These are phyloP conservation scores for Oxygymnocypris stewartii DNA, from an alignment of 2,113 vertebrate species.

Conservation along the genomic window DNA sequence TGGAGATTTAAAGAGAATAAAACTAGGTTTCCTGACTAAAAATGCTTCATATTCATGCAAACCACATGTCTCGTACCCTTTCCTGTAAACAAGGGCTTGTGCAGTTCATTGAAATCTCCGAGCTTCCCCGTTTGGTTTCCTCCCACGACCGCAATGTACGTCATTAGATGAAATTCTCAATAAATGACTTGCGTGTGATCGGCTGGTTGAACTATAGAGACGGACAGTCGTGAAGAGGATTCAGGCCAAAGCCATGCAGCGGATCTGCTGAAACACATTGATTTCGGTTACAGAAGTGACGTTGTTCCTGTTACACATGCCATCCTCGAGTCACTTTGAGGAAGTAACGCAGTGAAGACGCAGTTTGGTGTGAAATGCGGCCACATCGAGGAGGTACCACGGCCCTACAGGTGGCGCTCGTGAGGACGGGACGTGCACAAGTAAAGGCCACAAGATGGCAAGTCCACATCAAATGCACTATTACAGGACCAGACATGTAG, in stretches of 20 bases:
- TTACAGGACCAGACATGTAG: too few species aligned
- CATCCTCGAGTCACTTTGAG: background rate
- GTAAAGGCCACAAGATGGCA: too few species aligned
- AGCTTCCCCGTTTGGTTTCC: conserved; percentile 75
- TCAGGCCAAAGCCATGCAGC: background rate
- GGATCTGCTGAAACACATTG: too few species aligned
- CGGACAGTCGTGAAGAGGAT: conserved; percentile 30
- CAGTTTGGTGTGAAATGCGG: background rate
- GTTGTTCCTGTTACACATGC: background rate
- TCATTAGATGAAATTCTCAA: conserved; percentile 68
- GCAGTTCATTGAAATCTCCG: conserved; percentile 78
- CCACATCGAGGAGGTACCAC: background rate
- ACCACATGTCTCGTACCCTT: conserved; percentile 71
- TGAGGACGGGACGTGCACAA: background rate
- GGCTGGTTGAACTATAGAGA: conserved; percentile 45
- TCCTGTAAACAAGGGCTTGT: conserved; percentile 71
- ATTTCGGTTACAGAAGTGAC: background rate
- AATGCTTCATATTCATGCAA: conserved; percentile 62
- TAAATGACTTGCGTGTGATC: conserved; percentile 39
- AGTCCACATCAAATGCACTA: too few species aligned
- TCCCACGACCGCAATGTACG: conserved; percentile 73
- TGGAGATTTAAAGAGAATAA: background rate
- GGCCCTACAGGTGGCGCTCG: background rate
- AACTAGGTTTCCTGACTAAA: conserved; percentile 55
- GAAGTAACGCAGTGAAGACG: background rate